Evolutionary conservation across 2,113 vertebrate genomes (phyloP).

Genomic region (Melanerpes aurifrons): DNA sequence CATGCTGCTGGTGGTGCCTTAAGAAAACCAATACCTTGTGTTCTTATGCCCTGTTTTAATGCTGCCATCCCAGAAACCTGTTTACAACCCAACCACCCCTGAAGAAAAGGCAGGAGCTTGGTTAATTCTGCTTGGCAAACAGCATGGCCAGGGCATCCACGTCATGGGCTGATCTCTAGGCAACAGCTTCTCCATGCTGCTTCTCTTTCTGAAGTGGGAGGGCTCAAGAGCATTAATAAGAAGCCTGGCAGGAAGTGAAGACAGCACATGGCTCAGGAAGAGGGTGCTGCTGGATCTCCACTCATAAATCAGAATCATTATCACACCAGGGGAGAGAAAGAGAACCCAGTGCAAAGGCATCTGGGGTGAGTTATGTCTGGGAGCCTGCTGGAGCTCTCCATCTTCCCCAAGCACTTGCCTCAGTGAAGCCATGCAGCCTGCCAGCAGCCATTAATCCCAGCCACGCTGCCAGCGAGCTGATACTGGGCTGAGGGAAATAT

Average conservation of each 20-base stretch:
- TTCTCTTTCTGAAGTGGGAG: neutral
- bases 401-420: neutral
- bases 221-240: neutral
- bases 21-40: rapidly evolving
- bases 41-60: neutral
- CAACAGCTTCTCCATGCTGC: neutral
- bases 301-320: slow-evolving; percentile 28
- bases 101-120: neutral
- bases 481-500: neutral
- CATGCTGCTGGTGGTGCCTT: too few relatives aligned
- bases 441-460: slow-evolving; percentile 23
- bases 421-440: neutral
- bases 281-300: neutral
- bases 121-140: neutral
- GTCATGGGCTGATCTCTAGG: neutral
- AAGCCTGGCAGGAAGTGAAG: neutral
- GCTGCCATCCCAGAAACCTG: neutral
- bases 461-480: neutral
- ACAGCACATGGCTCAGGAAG: neutral
- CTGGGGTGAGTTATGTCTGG: neutral
- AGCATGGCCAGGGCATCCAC: neutral
- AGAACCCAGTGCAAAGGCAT: neutral
- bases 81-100: neutral
- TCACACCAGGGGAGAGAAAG: neutral
- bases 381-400: neutral